Evolutionary conservation across 2,888 invertebrate genomes (phyloP), one percentile per base, ranked within the genome.

Genomic region (Falcaria lacertinaria): DNA sequence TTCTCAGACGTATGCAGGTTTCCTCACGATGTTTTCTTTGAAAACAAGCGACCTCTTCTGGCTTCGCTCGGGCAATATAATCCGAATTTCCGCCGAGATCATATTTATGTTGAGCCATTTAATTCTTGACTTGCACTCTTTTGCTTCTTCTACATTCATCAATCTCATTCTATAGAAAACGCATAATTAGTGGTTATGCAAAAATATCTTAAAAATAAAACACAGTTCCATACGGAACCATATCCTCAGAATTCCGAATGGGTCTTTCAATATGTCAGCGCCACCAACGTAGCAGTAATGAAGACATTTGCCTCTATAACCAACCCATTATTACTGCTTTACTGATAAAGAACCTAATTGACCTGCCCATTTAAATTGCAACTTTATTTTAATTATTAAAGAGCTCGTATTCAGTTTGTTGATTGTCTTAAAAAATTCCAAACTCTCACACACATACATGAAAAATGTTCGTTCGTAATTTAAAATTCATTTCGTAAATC

Each of bases 281-380:
- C 82, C 82, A 82, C 82, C 83, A 81, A 80, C 84, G 83, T 64
- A 53, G 81, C 16, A 42, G 46, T 74, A 81, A 84, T 84, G 71
- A 83, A 84, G 82, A 80, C 82, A 80, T 83, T 80, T 67, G 64
- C 69, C 62, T 73, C 60, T 63, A 74, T 73, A 75, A 70, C 54
- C 68, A 66, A 67, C 55, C 64, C 64, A 71, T 74, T 72, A 72
- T 64, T 61, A 62, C 64, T 58, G 62, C 62, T 64, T 61, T 59
- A 57, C 64, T 55, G 67, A 70, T 69, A 69, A 73, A 68, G 58
- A 62, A 67, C 55, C 56, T 54, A 47, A 56, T 55, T 45, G 16
- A 14, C 41, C 14, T 15, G n/a, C 41, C 35, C 50, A 37, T 22
- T 22, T 37, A 15, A 37, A 37, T 22, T 15, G 7, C 37, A 14